These are phyloP conservation scores for Silurus asotus DNA, from an alignment of 2,113 vertebrate species.

Conservation along the genomic window DNA sequence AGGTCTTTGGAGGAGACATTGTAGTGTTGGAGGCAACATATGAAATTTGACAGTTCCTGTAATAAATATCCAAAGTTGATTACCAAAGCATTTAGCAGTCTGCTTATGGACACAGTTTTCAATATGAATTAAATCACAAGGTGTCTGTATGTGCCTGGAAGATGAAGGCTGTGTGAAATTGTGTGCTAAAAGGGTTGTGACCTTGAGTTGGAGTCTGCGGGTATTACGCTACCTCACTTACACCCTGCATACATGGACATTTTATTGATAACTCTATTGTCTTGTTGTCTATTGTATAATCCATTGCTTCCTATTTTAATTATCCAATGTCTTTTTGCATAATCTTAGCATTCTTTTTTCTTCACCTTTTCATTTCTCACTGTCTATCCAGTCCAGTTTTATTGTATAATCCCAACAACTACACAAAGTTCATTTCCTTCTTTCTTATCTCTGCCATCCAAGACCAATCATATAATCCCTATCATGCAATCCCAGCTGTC, in stretches of 20 bases:
- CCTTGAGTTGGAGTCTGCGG: neutral
- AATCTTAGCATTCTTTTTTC: neutral
- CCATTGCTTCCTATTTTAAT: neutral
- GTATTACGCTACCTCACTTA: neutral
- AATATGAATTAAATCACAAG: constrained; percentile 14
- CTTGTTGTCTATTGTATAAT: neutral
- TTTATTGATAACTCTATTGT: neutral
- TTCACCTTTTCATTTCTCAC: neutral
- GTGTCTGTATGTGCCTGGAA: neutral
- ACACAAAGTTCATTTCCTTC: neutral
- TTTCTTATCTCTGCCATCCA: neutral
- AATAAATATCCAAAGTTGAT: constrained; percentile 6
- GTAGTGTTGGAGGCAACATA: constrained; percentile 12
- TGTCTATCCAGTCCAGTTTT: neutral
- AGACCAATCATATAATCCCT: neutral
- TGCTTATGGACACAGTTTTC: neutral
- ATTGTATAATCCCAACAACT: neutral
- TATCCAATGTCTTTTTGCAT: neutral
- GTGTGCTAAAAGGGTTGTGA: neutral
- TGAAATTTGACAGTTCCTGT: constrained; percentile 20
- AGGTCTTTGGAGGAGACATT: constrained; percentile 27
- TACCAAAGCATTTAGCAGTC: constrained; percentile 4
- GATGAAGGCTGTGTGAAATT: neutral
- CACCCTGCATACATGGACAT: neutral
- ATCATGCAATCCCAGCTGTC: neutral